A percentile compares a stretch with the other conserved stretches of the same genome.
These are phyloP conservation scores for Leptopilina clavipes DNA, from an alignment of 1,140 invertebrate species.

Conservation along the genomic window DNA sequence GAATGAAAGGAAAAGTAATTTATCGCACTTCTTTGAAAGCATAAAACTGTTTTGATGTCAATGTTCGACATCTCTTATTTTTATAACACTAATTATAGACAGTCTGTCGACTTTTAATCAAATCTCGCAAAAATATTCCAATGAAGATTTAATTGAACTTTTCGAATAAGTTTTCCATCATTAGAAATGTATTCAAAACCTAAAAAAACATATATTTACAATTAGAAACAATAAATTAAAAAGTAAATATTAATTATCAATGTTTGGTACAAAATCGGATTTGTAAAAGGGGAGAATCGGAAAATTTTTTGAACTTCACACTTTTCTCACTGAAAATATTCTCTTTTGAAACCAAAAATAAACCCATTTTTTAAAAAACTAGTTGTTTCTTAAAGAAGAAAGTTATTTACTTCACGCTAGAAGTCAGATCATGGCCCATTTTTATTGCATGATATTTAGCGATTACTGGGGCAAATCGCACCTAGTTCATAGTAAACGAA, in stretches of 20 bases:
- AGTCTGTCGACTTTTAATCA: too few species aligned
- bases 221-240: too few species aligned
- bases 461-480: slow-evolving; percentile 17
- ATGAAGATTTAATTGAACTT: too few species aligned
- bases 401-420: not conserved
- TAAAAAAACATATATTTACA: too few species aligned
- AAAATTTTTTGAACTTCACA: too few species aligned
- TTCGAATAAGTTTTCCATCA: too few species aligned
- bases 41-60: not conserved
- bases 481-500: slow-evolving; percentile 4
- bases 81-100: too few species aligned
- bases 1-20: slow-evolving; percentile 26
- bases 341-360: not conserved
- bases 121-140: too few species aligned
- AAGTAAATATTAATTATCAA: too few species aligned
- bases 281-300: too few species aligned
- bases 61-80: not conserved
- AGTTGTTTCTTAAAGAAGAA: not conserved
- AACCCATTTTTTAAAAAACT: not conserved
- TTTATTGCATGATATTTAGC: not conserved
- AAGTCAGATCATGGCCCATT: not conserved
- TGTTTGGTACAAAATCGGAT: too few species aligned
- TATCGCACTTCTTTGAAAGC: not conserved
- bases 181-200: too few species aligned
- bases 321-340: not conserved